Conservation (phyloP, 2,888 invertebrate genomes). For the Acleris literana region DNA sequence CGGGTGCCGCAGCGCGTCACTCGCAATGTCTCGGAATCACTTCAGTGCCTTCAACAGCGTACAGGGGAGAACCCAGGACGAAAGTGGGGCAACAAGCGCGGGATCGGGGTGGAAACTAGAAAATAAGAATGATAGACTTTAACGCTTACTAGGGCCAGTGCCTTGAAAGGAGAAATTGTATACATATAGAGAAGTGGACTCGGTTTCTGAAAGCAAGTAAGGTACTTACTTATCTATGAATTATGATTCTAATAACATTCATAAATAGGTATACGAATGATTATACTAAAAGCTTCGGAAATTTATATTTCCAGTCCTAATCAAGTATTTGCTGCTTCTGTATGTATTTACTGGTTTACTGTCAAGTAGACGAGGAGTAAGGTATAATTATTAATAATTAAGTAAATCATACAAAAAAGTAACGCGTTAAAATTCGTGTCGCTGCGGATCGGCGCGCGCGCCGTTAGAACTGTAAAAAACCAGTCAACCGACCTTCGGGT, state of each 20-base stretch:
- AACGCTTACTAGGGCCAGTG: constrained; percentile 20
- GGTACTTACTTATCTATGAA: neutral
- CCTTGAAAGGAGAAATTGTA: neutral
- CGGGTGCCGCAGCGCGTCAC: constrained; percentile 37
- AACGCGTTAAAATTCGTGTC: constrained; percentile 55
- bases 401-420: constrained; percentile 45
- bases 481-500: constrained; percentile 70
- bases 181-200: constrained; percentile 4
- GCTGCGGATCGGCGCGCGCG: constrained; percentile 52
- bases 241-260: constrained; percentile 7
- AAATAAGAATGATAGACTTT: constrained; percentile 47
- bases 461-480: constrained; percentile 83
- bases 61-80: constrained; percentile 46
- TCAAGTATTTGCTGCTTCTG: no score
- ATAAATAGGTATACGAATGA: neutral
- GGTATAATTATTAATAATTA: neutral
- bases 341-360: no score
- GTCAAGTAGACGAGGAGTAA: neutral
- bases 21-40: constrained; percentile 38
- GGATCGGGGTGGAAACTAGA: constrained; percentile 52
- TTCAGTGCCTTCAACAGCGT: constrained; percentile 50
- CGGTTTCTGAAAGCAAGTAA: constrained; percentile 10
- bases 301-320: neutral
- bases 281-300: neutral
- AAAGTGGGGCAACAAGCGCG: constrained; percentile 45